Evolutionary conservation across 2,888 invertebrate genomes (phyloP), one percentile per base, ranked within the genome.

Genomic region (Drosophila phalerata): DNA sequence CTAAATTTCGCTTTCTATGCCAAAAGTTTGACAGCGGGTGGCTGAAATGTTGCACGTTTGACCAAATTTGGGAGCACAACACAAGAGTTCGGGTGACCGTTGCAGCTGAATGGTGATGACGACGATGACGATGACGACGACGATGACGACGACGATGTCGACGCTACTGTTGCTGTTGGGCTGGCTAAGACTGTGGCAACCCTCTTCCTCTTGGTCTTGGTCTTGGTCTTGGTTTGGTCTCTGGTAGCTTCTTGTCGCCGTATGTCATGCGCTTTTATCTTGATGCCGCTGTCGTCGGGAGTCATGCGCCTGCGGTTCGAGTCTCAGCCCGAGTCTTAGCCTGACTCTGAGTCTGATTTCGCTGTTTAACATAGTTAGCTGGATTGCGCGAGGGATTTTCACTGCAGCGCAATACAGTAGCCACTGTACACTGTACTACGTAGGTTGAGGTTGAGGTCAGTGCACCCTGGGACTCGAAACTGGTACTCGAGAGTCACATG

Each of bases 201-300:
- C 30, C 42, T 45, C 38, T 52, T 49, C 47, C 51, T 42, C 57
- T 61, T 32, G 56, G 70, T 25, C 25, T 25, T 25, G 25, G 64
- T 28, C 17, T 63, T 17, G 15, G 40, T 40, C 9, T 32, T 77
- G 76, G 73, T 66, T 70, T 79, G 81, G 77, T 72, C 79, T 82
- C 72, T 79, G 83, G 84, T 87, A 84, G 84, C 87, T 87, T 84
- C 84, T 84, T 84, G 84, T 87, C 87, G 84, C 87, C 84, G 84
- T 84, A 87, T 84, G 84, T 84, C 88, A 84, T 84, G 84, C 80
- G 83, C 82, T 70, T 77, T 84, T 87, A 84, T 84, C 84, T 84
- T 84, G 84, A 84, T 84, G 84, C 82, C 80, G 87, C 74, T 76
- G 79, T 79, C 76, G 78, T 79, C 79, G 81, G 71, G 68, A 85